Evolutionary conservation across 2,888 invertebrate genomes (phyloP), one percentile per base, ranked within the genome.

Genomic region (Congeria kusceri): DNA sequence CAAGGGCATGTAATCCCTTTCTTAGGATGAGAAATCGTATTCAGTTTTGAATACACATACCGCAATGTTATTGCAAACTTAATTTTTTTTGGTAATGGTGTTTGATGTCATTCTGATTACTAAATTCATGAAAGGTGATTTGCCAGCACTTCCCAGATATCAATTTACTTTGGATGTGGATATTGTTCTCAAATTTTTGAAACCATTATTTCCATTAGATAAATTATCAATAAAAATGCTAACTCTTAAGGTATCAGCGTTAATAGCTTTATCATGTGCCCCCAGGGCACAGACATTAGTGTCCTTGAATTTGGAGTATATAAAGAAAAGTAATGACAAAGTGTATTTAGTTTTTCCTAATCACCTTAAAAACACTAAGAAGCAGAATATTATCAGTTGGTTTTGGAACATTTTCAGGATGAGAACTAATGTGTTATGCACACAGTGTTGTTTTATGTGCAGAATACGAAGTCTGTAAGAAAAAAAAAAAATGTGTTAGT

Each of bases 21-120:
- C 15, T 20, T 58, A 67, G 13, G 5, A 11, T 9, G 58, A 39
- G 18, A 67, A 67, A 23, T 68, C 71, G 9, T 77, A 78, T 56
- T 63, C 63, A 28, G 70, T 67, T n/a, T 44, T 81, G 4, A 78
- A 74, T 61, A 71, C 79, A 27, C 80, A 80, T 44, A 83, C 70
- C 63, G 28, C 73, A 4, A 68, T 69, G 69, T 27, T 83, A 7
- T 28, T 64, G 20, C 69, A 79, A 58, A 79, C 82, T 49, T 67
- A 77, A 15, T 28, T 58, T 71, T 77, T 20, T 57, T 73, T 32
- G 66, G 70, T 13, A 69, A 70, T 75, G 79, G 71, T 71, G 80
- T 25, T 39, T 9, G 39, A 67, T 20, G 1, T 39, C 18, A 3
- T 32, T 15, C 44, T 76, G 2, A 68, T 80, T 39, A 3, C 39